Evolutionary conservation across 2,797 vertebrate genomes (phyloP).

Genomic region (Spondyliosoma cantharus): DNA sequence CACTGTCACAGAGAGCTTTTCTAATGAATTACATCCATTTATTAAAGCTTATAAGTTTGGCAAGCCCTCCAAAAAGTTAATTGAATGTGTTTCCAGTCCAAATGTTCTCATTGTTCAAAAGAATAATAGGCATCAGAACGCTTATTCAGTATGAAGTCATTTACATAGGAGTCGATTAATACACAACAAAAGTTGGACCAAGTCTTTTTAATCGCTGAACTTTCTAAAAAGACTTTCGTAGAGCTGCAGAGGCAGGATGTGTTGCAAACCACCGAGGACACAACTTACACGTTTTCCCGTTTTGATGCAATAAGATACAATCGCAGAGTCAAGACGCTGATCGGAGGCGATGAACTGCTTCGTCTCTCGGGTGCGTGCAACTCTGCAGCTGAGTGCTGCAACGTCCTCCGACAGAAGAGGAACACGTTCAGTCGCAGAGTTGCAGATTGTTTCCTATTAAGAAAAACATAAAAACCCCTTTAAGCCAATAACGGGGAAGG

Average conservation of each 20-base stretch:
- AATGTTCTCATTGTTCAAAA: constrained; percentile 58
- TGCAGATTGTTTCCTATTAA: constrained; percentile 21
- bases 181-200: background rate
- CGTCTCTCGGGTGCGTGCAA: constrained; percentile 16
- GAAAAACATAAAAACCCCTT: background rate
- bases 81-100: constrained; percentile 56
- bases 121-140: constrained; percentile 50
- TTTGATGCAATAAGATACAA: constrained; percentile 45
- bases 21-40: constrained; percentile 51
- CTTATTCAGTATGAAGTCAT: constrained; percentile 28
- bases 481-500: background rate
- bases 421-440: constrained; percentile 13
- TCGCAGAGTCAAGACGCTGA: constrained; percentile 37
- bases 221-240: constrained; percentile 28
- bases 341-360: constrained; percentile 39
- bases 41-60: constrained; percentile 52
- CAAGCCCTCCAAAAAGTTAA: constrained; percentile 56
- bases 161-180: too few relatives aligned
- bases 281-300: constrained; percentile 12
- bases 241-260: background rate
- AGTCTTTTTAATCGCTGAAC: constrained; percentile 33
- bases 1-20: constrained; percentile 36
- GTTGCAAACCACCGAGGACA: constrained; percentile 9
- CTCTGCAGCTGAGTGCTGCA: constrained; percentile 33
- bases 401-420: constrained; percentile 20